phyloP scores from a whole-genome alignment of 2,888 invertebrate genomes.

The Stenurella melanura region DNA sequence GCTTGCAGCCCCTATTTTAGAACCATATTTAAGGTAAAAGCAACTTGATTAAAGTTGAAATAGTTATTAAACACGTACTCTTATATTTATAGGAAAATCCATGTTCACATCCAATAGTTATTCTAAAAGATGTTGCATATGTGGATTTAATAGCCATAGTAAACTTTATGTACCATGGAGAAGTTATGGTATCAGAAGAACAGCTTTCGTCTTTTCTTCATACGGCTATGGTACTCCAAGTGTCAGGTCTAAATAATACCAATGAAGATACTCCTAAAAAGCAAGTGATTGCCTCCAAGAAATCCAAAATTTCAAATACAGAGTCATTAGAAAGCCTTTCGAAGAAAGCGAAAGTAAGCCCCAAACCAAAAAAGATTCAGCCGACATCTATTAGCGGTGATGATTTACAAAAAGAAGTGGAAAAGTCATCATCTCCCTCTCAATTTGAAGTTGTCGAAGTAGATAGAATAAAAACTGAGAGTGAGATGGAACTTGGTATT shows the following conservation, averaged over 20 bases:
- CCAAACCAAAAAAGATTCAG: slow-evolving; percentile 54
- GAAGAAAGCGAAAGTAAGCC: slow-evolving; percentile 60
- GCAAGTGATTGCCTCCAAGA: slow-evolving; percentile 50
- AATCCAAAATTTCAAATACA: slow-evolving; percentile 51
- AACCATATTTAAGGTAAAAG: slow-evolving; percentile 82
- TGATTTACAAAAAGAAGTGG: slow-evolving; percentile 44
- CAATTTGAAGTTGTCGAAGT: slow-evolving; percentile 60
- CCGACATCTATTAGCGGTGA: slow-evolving; percentile 31
- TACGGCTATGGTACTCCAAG: slow-evolving; percentile 81
- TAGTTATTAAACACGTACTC: background rate
- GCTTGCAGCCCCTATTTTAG: slow-evolving; percentile 86
- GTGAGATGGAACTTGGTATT: slow-evolving; percentile 49
- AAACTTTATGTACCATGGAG: slow-evolving; percentile 84
- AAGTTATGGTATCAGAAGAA: slow-evolving; percentile 82
- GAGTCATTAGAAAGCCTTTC: slow-evolving; percentile 57
- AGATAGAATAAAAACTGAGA: slow-evolving; percentile 63
- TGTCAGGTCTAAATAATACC: slow-evolving; percentile 76
- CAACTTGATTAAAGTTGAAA: slow-evolving; percentile 28
- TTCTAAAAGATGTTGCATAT: slow-evolving; percentile 81
- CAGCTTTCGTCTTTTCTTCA: slow-evolving; percentile 80
- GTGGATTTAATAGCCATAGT: slow-evolving; percentile 81
- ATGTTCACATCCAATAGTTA: slow-evolving; percentile 84
- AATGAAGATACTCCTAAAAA: slow-evolving; percentile 56
- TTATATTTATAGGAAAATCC: slow-evolving; percentile 79
- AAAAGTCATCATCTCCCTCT: slow-evolving; percentile 33